Conservation (phyloP, 2,797 vertebrate species). For the Chrosomus eos region DNA sequence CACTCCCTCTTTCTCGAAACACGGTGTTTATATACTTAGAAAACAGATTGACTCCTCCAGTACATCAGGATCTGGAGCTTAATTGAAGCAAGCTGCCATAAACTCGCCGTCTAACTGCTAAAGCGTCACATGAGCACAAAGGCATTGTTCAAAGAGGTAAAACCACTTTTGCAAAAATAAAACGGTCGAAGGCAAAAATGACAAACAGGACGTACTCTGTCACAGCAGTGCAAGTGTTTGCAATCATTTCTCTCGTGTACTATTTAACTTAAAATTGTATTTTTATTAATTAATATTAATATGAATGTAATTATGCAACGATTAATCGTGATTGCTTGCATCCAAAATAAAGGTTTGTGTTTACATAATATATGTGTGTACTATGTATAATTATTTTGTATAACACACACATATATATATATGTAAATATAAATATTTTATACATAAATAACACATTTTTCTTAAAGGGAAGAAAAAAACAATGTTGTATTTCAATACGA, state of each 20-base stretch:
- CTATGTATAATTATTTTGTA: too few species aligned
- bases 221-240: background rate
- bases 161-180: slow-evolving; percentile 1
- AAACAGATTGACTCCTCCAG: slow-evolving; percentile 56
- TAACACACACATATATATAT: too few species aligned
- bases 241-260: background rate
- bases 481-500: too few species aligned
- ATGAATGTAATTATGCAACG: background rate
- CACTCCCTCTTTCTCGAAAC: slow-evolving; percentile 40
- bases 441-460: too few species aligned
- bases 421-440: too few species aligned
- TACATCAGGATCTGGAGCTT: slow-evolving; percentile 53
- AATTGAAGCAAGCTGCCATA: slow-evolving; percentile 57
- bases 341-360: too few species aligned
- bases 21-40: slow-evolving; percentile 57
- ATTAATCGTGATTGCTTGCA: too few species aligned
- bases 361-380: too few species aligned
- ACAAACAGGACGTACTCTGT: background rate
- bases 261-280: background rate
- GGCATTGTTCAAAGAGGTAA: slow-evolving; percentile 15
- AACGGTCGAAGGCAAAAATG: background rate
- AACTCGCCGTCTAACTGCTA: slow-evolving; percentile 33
- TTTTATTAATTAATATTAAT: background rate
- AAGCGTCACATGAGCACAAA: slow-evolving; percentile 14
- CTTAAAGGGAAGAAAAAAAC: too few species aligned